Percentiles rank a stretch among this genome's conserved stretches.
phyloP scores from a whole-genome alignment of 2,797 vertebrate species.

The Champsocephalus esox region DNA sequence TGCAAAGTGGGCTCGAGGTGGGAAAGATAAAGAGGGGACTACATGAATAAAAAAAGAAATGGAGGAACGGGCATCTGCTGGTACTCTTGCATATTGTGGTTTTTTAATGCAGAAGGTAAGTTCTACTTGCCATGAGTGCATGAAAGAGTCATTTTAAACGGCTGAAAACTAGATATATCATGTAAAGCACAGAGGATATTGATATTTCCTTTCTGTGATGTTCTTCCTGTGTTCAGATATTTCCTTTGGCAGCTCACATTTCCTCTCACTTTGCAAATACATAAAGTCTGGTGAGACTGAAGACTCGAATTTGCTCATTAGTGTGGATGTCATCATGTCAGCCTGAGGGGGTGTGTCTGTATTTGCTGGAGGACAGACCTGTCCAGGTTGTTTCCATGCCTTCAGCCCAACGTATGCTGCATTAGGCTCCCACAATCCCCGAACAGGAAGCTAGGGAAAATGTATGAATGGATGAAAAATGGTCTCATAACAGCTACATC shows the following conservation, averaged over 20 bases:
- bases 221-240: conserved; percentile 59
- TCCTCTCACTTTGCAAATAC: conserved; percentile 66
- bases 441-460: conserved; percentile 48
- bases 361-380: conserved; percentile 47
- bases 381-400: conserved; percentile 62
- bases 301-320: conserved; percentile 63
- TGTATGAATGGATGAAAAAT: conserved; percentile 53
- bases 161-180: conserved; percentile 27
- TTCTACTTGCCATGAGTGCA: neutral
- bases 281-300: conserved; percentile 46
- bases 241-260: conserved; percentile 67
- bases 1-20: conserved; percentile 45
- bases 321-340: conserved; percentile 58
- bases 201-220: conserved; percentile 53
- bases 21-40: conserved; percentile 40
- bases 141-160: neutral
- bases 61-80: conserved; percentile 8
- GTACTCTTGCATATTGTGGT: conserved; percentile 1
- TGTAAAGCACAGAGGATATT: conserved; percentile 35
- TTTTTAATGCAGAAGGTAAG: neutral
- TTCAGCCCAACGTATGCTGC: conserved; percentile 35
- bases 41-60: conserved; percentile 2
- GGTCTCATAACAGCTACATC: conserved; percentile 43
- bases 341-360: conserved; percentile 44
- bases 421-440: conserved; percentile 20